phyloP scores from a whole-genome alignment of 1,140 invertebrate species.

The Bombyx mori region DNA sequence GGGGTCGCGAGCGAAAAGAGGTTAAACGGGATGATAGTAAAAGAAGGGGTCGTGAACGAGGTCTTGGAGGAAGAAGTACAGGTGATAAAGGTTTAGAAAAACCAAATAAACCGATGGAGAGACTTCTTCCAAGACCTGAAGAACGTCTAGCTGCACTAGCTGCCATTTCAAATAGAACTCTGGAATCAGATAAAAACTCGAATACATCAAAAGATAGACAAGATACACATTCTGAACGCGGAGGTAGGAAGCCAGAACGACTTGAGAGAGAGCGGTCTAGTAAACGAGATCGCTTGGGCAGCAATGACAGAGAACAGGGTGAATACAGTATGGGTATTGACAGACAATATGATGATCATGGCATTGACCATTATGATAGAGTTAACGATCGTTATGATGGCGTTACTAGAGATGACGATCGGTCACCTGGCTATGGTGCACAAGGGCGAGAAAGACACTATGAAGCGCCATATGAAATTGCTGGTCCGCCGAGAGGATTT shows the following conservation, averaged over 20 bases:
- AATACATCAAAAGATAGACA: constrained; percentile 63
- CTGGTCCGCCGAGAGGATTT: constrained; percentile 59
- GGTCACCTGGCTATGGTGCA: constrained; percentile 61
- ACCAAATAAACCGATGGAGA: constrained; percentile 69
- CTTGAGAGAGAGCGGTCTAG: constrained; percentile 57
- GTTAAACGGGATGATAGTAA: constrained; percentile 62
- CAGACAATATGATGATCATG: constrained; percentile 59
- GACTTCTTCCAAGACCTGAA: constrained; percentile 63
- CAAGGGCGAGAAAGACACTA: constrained; percentile 62
- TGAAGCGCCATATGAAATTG: constrained; percentile 62
- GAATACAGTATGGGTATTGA: constrained; percentile 65
- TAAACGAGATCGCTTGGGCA: constrained; percentile 60
- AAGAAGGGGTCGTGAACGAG: constrained; percentile 52
- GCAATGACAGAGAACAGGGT: constrained; percentile 61
- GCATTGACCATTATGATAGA: constrained; percentile 65
- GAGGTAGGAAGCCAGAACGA: constrained; percentile 61
- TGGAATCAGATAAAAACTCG: constrained; percentile 64
- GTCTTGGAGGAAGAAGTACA: constrained; percentile 49
- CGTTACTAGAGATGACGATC: constrained; percentile 52
- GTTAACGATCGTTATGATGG: constrained; percentile 63
- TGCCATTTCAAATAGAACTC: constrained; percentile 64
- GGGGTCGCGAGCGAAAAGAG: constrained; percentile 74
- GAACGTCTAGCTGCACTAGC: constrained; percentile 65
- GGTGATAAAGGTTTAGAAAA: constrained; percentile 68
- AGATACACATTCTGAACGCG: constrained; percentile 63